A percentile compares a stretch with the other conserved stretches of the same genome.
Evolutionary conservation across 53 echinoderm and acorn worm genomes (phyloP).

Genomic region (Paracentrotus lividus): DNA sequence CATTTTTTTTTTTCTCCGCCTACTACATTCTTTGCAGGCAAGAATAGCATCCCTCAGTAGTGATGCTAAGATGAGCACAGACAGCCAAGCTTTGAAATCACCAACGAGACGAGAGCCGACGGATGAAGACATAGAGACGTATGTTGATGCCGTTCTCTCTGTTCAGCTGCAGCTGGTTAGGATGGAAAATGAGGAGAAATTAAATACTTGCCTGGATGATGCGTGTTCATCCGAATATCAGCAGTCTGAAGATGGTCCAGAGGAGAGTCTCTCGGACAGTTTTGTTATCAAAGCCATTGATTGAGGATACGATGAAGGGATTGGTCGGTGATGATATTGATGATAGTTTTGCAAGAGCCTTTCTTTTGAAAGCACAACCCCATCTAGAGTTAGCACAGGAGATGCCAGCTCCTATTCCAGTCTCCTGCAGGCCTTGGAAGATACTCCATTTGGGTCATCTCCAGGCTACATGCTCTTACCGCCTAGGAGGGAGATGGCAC

Average conservation of each 20-base stretch:
- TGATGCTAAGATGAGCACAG: not conserved
- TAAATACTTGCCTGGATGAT: not conserved
- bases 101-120: not conserved
- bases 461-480: slow-evolving; percentile 65
- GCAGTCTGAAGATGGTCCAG: not conserved
- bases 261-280: not conserved
- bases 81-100: not conserved
- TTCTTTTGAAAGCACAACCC: not conserved
- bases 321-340: not conserved
- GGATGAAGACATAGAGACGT: slow-evolving; percentile 48
- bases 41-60: not conserved
- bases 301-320: not conserved
- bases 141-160: slow-evolving; percentile 58
- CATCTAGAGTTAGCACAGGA: not conserved
- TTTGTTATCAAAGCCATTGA: not conserved
- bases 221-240: not conserved
- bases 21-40: not conserved
- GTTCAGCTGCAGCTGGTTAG: slow-evolving; percentile 64
- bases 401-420: not conserved
- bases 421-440: slow-evolving; percentile 4
- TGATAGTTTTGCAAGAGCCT: not conserved
- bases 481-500: slow-evolving; percentile 22
- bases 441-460: not conserved
- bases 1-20: not conserved
- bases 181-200: slow-evolving; percentile 36